These are phyloP conservation scores for Brachionus manjavacas DNA, from an alignment of 1,140 invertebrate species.

Conservation along the genomic window DNA sequence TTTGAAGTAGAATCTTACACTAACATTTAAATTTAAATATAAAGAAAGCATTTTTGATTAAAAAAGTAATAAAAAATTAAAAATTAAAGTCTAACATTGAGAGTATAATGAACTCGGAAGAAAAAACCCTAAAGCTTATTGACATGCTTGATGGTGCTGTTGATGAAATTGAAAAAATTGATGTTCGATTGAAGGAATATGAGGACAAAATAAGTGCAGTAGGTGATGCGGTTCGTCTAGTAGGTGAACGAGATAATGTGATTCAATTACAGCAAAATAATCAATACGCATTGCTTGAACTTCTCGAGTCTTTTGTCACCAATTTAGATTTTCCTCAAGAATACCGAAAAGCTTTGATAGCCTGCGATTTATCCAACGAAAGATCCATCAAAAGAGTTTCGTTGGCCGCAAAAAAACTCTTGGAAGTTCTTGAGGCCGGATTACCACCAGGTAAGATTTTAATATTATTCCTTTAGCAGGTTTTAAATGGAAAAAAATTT, in stretches of 20 bases:
- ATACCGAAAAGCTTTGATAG: neutral
- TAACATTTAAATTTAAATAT: too few species aligned
- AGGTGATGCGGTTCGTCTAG: constrained; percentile 2
- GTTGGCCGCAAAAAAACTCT: neutral
- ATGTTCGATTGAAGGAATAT: neutral
- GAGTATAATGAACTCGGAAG: constrained; percentile 41
- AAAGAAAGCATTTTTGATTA: neutral
- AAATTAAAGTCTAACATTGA: constrained; percentile 34
- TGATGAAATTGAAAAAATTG: constrained; percentile 40
- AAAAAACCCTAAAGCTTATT: constrained; percentile 29
- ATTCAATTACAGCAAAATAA: constrained; percentile 35
- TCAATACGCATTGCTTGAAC: neutral
- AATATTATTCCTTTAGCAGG: neutral
- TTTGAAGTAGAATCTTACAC: too few species aligned
- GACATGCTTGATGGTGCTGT: constrained; percentile 35
- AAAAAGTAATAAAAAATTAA: neutral
- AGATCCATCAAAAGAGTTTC: neutral
- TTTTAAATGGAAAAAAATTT: neutral
- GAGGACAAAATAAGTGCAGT: constrained; percentile 40
- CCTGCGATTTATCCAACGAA: neutral
- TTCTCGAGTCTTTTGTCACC: neutral
- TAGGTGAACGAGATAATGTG: constrained; percentile 24
- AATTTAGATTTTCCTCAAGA: constrained; percentile 29
- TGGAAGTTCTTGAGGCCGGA: constrained; percentile 22
- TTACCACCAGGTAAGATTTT: neutral